Base-by-base conservation (phyloP, 2,888 invertebrate species). In the Erpobdella octoculata region DNA sequence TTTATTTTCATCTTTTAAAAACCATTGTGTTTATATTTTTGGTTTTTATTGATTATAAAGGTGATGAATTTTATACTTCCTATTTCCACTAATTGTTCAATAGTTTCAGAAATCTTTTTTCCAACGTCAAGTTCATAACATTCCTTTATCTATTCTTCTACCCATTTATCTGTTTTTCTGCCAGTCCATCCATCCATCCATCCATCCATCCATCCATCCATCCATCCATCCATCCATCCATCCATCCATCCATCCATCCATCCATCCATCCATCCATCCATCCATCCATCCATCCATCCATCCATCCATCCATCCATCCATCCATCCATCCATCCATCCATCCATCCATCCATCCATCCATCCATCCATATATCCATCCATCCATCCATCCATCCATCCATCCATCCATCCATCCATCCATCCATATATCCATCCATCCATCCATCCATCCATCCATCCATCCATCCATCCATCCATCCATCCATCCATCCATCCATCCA, bases 381-480 rank as follows among this genome's bases (percentile, higher is more conserved):
- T n/a, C n/a, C n/a, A n/a, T n/a, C n/a, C n/a, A 58, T 68, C 15
- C 53, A 15, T 66, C n/a, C 53, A 68, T 68, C 2, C 53, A 48
- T 68, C 15, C 53, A 68, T 58, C 5, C 53, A 68, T 58, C 18
- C 53, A 68, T 66, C n/a, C 38, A 6, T 66, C n/a, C 38, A n/a
- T n/a, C n/a, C n/a, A n/a, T n/a, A n/a, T n/a, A n/a, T n/a, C n/a
- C n/a, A n/a, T n/a, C n/a, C n/a, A 66, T 66, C n/a, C 38, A 66
- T 66, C n/a, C 38, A 6, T 66, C n/a, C 38, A 66, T 66, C n/a
- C 38, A 66, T 66, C 3, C 38, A 66, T 66, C n/a, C 38, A 66
- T 66, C n/a, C 38, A 6, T 66, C 21, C 25, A 58, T 58, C 21
- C n/a, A 53, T 12, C 33, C 33, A 31, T 67, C n/a, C 46, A 41